These are phyloP conservation scores for Dolichoris vasculosae DNA, from an alignment of 1,140 invertebrate genomes.

Conservation along the genomic window DNA sequence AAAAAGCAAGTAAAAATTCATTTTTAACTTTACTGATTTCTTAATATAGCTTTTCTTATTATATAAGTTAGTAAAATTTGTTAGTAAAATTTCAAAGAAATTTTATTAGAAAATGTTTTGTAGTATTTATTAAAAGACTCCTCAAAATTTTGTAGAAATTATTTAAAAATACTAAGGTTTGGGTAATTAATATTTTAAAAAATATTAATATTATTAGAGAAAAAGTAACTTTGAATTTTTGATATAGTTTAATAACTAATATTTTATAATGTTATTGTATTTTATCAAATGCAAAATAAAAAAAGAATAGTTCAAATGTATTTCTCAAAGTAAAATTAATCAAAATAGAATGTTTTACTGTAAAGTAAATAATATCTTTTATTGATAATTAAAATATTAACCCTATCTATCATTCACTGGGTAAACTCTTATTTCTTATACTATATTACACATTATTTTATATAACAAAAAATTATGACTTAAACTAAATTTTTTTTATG, in stretches of 20 bases:
- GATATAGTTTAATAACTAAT: not conserved
- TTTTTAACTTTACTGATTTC: no score
- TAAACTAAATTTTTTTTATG: no score
- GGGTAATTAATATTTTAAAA: not conserved
- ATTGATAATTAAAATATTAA: not conserved
- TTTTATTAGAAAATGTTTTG: no score
- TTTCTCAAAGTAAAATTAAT: not conserved
- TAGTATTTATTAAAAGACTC: no score
- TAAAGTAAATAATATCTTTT: not conserved
- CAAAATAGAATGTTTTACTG: not conserved
- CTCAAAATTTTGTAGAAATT: not conserved
- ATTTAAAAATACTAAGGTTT: not conserved
- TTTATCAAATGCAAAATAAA: not conserved
- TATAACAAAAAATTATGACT: not conserved
- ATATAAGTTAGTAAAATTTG: no score
- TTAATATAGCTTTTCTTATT: no score
- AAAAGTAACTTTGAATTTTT: slow-evolving; percentile 26
- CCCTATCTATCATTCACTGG: slow-evolving; percentile 45
- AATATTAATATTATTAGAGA: not conserved
- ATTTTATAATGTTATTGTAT: not conserved
- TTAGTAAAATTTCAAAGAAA: no score
- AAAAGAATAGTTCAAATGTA: not conserved
- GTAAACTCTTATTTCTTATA: slow-evolving; percentile 31
- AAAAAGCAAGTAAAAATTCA: no score
- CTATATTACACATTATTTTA: not conserved